phyloP scores from a whole-genome alignment of 2,888 invertebrate genomes.

The Tenthredo distinguenda region DNA sequence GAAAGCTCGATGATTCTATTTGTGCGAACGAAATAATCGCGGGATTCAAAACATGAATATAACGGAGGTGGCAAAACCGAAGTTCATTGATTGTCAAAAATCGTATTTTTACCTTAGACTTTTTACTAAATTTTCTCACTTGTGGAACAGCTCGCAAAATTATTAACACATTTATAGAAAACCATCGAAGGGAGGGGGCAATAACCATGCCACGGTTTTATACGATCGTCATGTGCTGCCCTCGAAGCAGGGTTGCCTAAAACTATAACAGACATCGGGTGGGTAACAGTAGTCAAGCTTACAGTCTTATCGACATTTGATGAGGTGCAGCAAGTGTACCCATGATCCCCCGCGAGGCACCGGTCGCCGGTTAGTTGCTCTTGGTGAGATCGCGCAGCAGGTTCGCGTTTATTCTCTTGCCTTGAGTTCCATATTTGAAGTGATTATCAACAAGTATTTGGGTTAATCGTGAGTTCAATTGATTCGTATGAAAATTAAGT shows the following conservation, averaged over 20 bases:
- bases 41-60: background rate
- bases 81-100: background rate
- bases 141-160: background rate
- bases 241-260: background rate
- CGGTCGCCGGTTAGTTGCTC: background rate
- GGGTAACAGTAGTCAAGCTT: background rate
- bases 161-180: background rate
- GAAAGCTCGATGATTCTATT: background rate
- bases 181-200: background rate
- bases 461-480: background rate
- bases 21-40: background rate
- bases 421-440: background rate
- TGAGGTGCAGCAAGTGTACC: background rate
- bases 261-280: background rate
- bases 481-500: background rate
- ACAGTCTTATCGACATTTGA: background rate
- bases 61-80: background rate
- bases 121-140: background rate
- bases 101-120: background rate
- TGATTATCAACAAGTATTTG: background rate
- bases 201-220: background rate
- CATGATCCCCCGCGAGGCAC: background rate
- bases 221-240: background rate
- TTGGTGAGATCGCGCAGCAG: background rate
- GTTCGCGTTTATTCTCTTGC: background rate